Conservation (phyloP, 2,888 invertebrate species). For the Micropterix aruncella region DNA sequence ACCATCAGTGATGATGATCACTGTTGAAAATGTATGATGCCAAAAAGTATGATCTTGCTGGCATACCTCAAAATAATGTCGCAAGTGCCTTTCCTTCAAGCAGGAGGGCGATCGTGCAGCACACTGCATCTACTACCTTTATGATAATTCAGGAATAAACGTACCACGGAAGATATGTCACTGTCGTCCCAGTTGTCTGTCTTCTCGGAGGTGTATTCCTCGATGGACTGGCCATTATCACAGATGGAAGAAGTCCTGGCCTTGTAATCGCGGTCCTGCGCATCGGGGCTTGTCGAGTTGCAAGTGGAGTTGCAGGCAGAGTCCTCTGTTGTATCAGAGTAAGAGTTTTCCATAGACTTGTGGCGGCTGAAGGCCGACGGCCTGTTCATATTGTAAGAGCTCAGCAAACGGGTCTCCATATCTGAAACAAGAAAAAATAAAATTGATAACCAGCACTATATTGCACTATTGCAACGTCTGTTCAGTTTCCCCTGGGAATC, state of each 20-base stretch:
- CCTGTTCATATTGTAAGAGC: not conserved
- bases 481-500: too few relatives aligned
- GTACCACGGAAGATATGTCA: not conserved
- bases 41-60: too few relatives aligned
- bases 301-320: not conserved
- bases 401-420: not conserved
- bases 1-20: too few relatives aligned
- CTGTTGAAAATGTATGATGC: too few relatives aligned
- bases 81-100: too few relatives aligned
- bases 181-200: not conserved
- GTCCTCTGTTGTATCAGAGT: not conserved
- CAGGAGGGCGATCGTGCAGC: too few relatives aligned
- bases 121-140: too few relatives aligned
- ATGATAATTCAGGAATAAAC: too few relatives aligned
- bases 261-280: not conserved
- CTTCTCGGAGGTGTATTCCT: not conserved
- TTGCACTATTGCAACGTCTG: too few relatives aligned
- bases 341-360: not conserved
- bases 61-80: too few relatives aligned
- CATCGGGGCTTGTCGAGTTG: not conserved
- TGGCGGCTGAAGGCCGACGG: not conserved
- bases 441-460: too few relatives aligned
- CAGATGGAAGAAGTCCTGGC: not conserved
- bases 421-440: not conserved
- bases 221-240: not conserved